Conservation (phyloP, 2,113 vertebrate species). For the Gallinago paraguaiae region DNA sequence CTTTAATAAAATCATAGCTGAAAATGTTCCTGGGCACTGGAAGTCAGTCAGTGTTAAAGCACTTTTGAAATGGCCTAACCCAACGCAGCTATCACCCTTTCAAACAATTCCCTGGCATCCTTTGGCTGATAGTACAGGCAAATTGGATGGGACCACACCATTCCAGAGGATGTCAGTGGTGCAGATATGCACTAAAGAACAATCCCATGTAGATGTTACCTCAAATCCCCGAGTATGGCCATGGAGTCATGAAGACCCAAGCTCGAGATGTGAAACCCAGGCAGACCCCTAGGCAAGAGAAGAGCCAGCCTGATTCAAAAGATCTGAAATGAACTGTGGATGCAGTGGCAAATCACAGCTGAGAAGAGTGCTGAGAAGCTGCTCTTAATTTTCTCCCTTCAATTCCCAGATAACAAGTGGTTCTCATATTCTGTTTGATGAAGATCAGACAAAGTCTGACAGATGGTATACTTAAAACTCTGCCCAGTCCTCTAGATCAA, state of each 20-base stretch:
- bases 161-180: not conserved
- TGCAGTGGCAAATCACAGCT: not conserved
- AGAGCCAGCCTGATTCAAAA: not conserved
- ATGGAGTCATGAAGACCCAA: not conserved
- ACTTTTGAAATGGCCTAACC: not conserved
- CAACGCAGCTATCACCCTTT: accelerated
- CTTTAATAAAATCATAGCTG: not conserved
- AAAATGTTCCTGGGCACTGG: not conserved
- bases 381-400: not conserved
- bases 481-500: not conserved
- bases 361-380: not conserved
- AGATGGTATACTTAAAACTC: not conserved
- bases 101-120: not conserved
- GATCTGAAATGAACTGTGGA: not conserved
- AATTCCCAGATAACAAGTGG: not conserved
- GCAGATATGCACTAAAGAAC: not conserved
- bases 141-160: not conserved
- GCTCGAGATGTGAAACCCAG: not conserved
- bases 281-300: not conserved
- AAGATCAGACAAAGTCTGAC: not conserved
- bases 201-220: accelerated
- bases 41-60: not conserved
- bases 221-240: not conserved
- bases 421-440: not conserved
- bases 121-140: not conserved